Conservation (phyloP, 2,888 invertebrate genomes). For the Ochropleura leucogaster region DNA sequence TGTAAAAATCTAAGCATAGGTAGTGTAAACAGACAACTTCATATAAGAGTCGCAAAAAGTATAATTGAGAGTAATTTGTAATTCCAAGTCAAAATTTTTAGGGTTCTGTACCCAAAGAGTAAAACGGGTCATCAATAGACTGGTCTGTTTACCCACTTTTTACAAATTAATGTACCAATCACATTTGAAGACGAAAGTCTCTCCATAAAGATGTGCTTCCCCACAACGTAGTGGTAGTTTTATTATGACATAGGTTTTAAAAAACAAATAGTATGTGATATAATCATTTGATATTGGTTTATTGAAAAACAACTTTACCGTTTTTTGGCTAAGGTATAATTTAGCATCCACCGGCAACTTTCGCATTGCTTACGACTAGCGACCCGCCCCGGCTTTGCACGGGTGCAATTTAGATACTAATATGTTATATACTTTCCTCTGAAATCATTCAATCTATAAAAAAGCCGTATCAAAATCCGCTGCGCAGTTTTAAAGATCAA, state of each 20-base stretch:
- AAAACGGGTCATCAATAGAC: background rate
- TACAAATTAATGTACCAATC: background rate
- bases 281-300: slow-evolving; percentile 15
- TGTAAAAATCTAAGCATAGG: background rate
- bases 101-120: too few relatives aligned
- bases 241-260: slow-evolving; percentile 5
- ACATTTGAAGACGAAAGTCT: background rate
- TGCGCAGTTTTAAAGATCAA: too few relatives aligned
- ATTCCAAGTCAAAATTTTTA: background rate
- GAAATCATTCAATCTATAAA: too few relatives aligned
- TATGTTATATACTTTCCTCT: too few relatives aligned
- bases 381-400: too few relatives aligned
- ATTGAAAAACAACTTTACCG: background rate
- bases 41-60: background rate
- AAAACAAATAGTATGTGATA: slow-evolving; percentile 25
- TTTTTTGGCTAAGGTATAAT: background rate
- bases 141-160: background rate
- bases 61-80: background rate
- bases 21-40: background rate
- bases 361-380: too few relatives aligned
- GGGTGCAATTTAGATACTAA: too few relatives aligned
- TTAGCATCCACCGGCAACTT: background rate
- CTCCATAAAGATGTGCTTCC: background rate
- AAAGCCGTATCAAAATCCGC: too few relatives aligned
- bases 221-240: background rate